Conservation (phyloP, 2,888 invertebrate species). For the Phaedon cochleariae region DNA sequence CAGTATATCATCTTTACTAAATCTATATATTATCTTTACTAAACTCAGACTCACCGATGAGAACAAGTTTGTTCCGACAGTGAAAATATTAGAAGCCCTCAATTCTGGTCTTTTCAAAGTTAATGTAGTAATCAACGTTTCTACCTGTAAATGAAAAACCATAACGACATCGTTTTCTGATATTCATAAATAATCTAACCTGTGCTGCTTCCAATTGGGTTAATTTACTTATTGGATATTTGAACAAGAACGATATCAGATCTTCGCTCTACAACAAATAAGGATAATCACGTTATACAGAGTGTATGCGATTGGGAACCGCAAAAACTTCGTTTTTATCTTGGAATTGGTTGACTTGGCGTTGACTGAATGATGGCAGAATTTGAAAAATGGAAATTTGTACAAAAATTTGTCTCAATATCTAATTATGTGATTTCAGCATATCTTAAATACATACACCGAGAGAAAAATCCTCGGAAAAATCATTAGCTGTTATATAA, state of each 20-base stretch:
- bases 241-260: conserved; percentile 51
- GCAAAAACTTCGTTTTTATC: no score
- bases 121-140: conserved; percentile 42
- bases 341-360: no score
- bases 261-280: conserved; percentile 50
- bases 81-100: conserved; percentile 43
- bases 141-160: conserved; percentile 40
- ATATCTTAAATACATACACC: no score
- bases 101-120: conserved; percentile 40
- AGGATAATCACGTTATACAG: not conserved
- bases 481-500: no score
- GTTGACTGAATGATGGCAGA: no score
- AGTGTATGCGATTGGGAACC: no score
- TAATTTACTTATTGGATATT: conserved; percentile 52
- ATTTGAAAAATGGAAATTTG: no score
- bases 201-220: conserved; percentile 47
- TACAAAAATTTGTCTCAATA: no score
- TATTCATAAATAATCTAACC: conserved; percentile 33
- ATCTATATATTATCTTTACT: not conserved
- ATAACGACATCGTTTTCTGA: not conserved
- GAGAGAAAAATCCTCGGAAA: no score
- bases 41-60: conserved; percentile 48
- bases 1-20: no score
- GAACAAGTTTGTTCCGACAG: conserved; percentile 40
- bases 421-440: no score